Evolutionary conservation across 2,888 invertebrate genomes (phyloP).

Genomic region (Xiphydria camelus): DNA sequence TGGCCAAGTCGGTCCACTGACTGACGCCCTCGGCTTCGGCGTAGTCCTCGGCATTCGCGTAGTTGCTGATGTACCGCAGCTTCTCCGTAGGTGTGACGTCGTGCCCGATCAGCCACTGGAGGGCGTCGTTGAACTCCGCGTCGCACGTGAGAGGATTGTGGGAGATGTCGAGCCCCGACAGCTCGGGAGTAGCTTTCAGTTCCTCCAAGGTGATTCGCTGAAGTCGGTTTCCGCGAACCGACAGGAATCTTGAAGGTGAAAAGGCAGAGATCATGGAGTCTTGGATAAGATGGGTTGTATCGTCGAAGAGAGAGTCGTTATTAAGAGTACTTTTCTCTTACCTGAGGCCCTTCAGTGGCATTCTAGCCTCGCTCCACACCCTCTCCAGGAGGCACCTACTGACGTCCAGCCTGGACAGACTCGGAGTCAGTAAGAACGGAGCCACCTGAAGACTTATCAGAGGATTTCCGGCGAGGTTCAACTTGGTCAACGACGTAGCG

Average conservation of each 20-base stretch:
- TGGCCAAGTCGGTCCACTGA: slow-evolving; percentile 54
- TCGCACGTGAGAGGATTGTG: slow-evolving; percentile 73
- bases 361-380: slow-evolving; percentile 64
- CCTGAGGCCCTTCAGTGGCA: slow-evolving; percentile 47
- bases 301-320: background rate
- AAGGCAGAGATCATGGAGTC: background rate
- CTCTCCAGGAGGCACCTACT: slow-evolving; percentile 71
- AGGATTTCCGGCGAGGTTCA: slow-evolving; percentile 75
- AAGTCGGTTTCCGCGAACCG: slow-evolving; percentile 46
- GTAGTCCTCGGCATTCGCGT: slow-evolving; percentile 36
- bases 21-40: slow-evolving; percentile 31
- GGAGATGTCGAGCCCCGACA: slow-evolving; percentile 66
- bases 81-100: slow-evolving; percentile 62
- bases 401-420: slow-evolving; percentile 70
- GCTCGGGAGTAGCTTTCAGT: slow-evolving; percentile 63
- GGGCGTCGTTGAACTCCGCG: slow-evolving; percentile 68
- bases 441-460: slow-evolving; percentile 68
- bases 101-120: slow-evolving; percentile 66
- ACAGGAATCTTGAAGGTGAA: slow-evolving; percentile 38
- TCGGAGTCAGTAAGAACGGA: slow-evolving; percentile 67
- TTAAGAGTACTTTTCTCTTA: slow-evolving; percentile 15
- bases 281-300: too few species aligned
- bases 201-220: slow-evolving; percentile 63
- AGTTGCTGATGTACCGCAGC: slow-evolving; percentile 34
- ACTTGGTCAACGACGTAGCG: slow-evolving; percentile 67